Base-by-base conservation (phyloP, 2,113 vertebrate genomes). In the Daubentonia madagascariensis region DNA sequence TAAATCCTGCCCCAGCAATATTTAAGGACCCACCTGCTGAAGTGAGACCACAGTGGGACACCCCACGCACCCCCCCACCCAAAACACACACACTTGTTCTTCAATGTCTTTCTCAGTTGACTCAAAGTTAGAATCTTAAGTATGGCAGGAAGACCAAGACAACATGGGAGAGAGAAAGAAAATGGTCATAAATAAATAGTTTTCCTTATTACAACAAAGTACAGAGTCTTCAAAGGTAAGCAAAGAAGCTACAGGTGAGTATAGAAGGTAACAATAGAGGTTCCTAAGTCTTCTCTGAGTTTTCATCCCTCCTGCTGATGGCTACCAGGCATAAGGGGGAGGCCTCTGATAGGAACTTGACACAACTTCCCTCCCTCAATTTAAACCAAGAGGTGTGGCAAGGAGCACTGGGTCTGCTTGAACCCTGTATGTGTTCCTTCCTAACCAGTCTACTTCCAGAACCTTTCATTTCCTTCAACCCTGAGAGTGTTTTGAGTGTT, bases 21-120 rank as follows among this genome's bases (percentile, higher is more conserved):
- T 12, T 78, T 52, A 68, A 88, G 65, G 22, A 14, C 16, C 20
- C 25, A 40, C 16, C n/a, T 54, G 59, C 45, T 83, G 43, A 73
- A 91, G 54, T 37, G 8, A 76, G 30, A 73, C 43, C 13, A 37
- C 10, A 30, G 50, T 65, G 48, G 22, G 30, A 61, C 43, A 79
- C 17, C 5, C 6, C 30, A 72, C 13, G 1, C 65, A 4, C 50
- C 0, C 7, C 11, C 25, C 11, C 2, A 0, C 4, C 20, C 7
- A 25, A 45, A 54, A 67, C 50, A 61, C 20, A 43, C 17, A 28
- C 7, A 37, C 17, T 25, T 43, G 14, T 79, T 57, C 78, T 50
- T 67, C 54, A 79, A 11, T 32, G 1, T 75, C 25, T 57, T 94
- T 89, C 73, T 40, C 43, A 68, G 52, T 75, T 45, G 61, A 75